Conservation (phyloP, 2,113 vertebrate genomes). For the Coreoperca whiteheadi region DNA sequence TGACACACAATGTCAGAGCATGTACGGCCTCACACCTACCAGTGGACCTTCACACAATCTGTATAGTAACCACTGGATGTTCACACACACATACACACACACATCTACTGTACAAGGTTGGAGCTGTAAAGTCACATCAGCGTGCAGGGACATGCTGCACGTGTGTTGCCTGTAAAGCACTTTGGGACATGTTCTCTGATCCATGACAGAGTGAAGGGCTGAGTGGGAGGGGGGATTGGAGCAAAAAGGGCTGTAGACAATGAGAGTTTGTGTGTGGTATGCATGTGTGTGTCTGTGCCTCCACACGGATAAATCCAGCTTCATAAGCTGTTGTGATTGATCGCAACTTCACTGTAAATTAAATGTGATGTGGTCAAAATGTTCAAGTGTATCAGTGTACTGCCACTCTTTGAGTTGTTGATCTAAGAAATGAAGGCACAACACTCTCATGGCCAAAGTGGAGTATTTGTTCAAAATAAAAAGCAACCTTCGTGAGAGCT, state of each 20-base stretch:
- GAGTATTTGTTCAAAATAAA: not conserved
- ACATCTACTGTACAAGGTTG: slow-evolving; percentile 51
- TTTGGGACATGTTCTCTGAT: slow-evolving; percentile 77
- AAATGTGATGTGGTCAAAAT: slow-evolving; percentile 42
- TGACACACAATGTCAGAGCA: slow-evolving; percentile 31
- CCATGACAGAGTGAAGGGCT: slow-evolving; percentile 75
- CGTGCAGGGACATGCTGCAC: slow-evolving; percentile 69
- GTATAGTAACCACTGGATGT: slow-evolving; percentile 23
- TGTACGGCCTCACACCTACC: slow-evolving; percentile 25
- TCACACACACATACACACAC: slow-evolving; percentile 31
- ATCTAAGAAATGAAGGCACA: slow-evolving; percentile 5
- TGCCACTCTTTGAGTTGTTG: not conserved
- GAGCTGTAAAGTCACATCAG: slow-evolving; percentile 65
- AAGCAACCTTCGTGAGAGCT: not conserved
- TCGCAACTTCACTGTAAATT: slow-evolving; percentile 44
- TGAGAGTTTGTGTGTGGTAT: slow-evolving; percentile 31
- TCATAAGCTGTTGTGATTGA: slow-evolving; percentile 29
- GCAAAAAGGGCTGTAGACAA: slow-evolving; percentile 53
- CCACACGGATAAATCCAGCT: slow-evolving; percentile 6
- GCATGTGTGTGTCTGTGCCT: slow-evolving; percentile 14
- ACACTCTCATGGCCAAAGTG: not conserved
- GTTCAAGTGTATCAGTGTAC: not conserved
- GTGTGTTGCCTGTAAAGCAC: slow-evolving; percentile 76
- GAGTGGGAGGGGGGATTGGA: slow-evolving; percentile 16
- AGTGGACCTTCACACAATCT: slow-evolving; percentile 32